Percentiles rank a stretch among this genome's conserved stretches.
These are phyloP conservation scores for Pangasianodon gigas DNA, from an alignment of 2,113 vertebrate species.

Conservation along the genomic window DNA sequence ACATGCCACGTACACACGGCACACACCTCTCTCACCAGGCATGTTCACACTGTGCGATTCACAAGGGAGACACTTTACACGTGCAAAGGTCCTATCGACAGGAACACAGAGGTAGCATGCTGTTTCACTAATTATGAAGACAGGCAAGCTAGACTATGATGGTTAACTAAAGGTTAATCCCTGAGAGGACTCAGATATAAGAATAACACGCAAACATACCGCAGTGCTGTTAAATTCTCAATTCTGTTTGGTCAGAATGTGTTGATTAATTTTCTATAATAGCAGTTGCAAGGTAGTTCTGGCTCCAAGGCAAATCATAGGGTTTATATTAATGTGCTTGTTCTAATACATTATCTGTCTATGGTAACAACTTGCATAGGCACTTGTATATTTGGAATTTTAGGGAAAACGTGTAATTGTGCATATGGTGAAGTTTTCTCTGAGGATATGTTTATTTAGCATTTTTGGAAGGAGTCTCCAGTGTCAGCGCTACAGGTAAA, in stretches of 20 bases:
- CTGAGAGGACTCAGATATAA: not conserved
- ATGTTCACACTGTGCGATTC: conserved; percentile 27
- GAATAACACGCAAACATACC: not conserved
- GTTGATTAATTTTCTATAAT: not conserved
- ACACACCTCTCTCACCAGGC: not conserved
- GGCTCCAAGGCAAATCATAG: not conserved
- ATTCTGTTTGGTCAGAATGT: not conserved
- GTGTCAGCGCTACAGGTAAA: not conserved
- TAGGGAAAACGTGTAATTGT: too few relatives aligned
- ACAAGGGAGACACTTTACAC: conserved; percentile 32
- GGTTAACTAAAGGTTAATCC: conserved; percentile 22
- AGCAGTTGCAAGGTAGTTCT: not conserved
- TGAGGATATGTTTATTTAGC: not conserved
- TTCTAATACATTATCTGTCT: not conserved
- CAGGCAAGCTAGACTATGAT: not conserved
- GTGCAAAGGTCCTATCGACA: conserved; percentile 7
- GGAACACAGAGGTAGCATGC: not conserved
- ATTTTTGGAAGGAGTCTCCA: not conserved
- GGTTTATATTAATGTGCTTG: not conserved
- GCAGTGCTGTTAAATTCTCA: not conserved
- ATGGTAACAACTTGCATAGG: not conserved
- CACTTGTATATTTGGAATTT: not conserved
- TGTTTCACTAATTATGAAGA: conserved; percentile 4
- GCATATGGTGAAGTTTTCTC: not conserved
- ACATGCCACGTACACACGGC: conserved; percentile 30